Evolutionary conservation across 2,888 invertebrate species (phyloP), one percentile per base, ranked within the genome.

Genomic region (Drosophila nr. fundita): DNA sequence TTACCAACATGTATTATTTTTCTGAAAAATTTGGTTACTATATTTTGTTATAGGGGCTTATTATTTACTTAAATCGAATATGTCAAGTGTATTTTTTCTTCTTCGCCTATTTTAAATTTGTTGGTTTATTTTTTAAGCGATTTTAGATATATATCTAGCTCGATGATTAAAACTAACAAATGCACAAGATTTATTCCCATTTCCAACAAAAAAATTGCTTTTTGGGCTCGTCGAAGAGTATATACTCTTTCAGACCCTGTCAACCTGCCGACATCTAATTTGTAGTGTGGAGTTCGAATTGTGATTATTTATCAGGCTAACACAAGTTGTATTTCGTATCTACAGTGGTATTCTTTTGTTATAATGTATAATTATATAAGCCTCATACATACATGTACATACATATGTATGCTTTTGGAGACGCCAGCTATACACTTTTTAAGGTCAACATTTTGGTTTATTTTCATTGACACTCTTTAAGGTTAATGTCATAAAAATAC

Each of bases 401-500:
- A 29, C 4, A 29, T 40, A 29, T 40, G 13, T 42, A 48, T 13
- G 7, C 24, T 60, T 21, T 18, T 34, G 42, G 50, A n/a, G 27
- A 36, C 50, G 21, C 29, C 52, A 34, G 42, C 34, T 63, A 36
- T 18, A 62, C 13, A 64, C 38, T 29, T 49, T 38, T 15, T 49
- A 45, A 52, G 50, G 64, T 59, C 70, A 74, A 72, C 8, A 64
- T 68, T 71, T 74, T 68, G 59, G 60, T 66, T 70, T 79, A 68
- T 82, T 45, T 24, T 84, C 89, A 80, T 76, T 81, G 87, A 45
- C 82, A 72, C 64, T 68, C 66, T 59, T 75, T 74, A 82, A 87
- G 86, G 87, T 88, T 78, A 87, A 84, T 87, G 87, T 77, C 82
- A 78, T 73, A 68, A 82, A 75, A 62, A 72, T 72, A 70, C 70